Evolutionary conservation across 2,888 invertebrate species (phyloP), one percentile per base, ranked within the genome.

Genomic region (Agrotis segetum): DNA sequence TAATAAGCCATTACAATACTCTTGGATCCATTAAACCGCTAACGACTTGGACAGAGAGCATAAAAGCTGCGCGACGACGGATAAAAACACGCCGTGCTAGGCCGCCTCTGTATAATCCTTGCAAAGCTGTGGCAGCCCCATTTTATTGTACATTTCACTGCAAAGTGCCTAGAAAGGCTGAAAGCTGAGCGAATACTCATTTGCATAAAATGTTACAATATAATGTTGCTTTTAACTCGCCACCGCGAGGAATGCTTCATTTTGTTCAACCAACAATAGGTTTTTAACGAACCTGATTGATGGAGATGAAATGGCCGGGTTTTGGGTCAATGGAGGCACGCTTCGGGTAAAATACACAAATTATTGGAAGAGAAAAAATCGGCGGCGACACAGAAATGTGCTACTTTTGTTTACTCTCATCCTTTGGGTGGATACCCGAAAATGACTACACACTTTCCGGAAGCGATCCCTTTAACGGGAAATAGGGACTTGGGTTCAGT

Each of bases 201-300:
- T 93, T 93, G 91, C 92, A 93, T 93, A 91, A 92, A 92, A 92
- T 89, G 89, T 89, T 89, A 90, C 88, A 88, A 84, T 88, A 85
- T 88, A 89, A 89, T 88, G 87, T 87, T 81, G 91, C 91, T 92
- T 92, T 93, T 92, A 91, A 91, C 90, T 88, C 87, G 76, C 74
- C 85, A 83, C 81, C 79, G 81, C 76, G 85, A 88, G 87, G 83
- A 87, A 89, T 86, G 81, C 82, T 84, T 88, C 83, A 89, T 90
- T 90, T 90, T 92, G 92, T 92, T 91, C 87, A 81, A 84, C 84
- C 84, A 89, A 92, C 91, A 92, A 93, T 91, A 83, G 88, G 79
- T 84, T 91, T 88, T 90, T 89, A 87, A 84, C 83, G 74, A 79
- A 78, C 67, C 86, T 92, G 91, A 92, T 91, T 92, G 91, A 92